phyloP scores from a whole-genome alignment of 1,140 invertebrate genomes.

The Drosophila saltans region DNA sequence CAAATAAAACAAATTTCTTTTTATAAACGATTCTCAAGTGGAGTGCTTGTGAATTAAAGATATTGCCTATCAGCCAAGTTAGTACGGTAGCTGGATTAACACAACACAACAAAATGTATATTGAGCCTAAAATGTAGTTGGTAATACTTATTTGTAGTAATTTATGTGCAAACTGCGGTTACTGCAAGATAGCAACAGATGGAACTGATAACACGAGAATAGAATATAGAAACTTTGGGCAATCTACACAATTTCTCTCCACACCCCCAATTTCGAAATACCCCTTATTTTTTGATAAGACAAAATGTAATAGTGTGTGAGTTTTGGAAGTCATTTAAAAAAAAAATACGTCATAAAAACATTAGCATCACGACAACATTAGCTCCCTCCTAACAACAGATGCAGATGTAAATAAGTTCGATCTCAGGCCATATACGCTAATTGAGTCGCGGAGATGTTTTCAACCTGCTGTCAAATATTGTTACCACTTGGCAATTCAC shows the following conservation, averaged over 20 bases:
- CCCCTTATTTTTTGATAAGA: not conserved
- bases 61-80: not conserved
- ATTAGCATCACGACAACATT: constrained; percentile 12
- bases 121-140: not conserved
- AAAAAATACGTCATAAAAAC: not conserved
- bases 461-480: constrained; percentile 62
- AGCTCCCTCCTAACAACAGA: not conserved
- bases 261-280: not conserved
- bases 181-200: constrained; percentile 12
- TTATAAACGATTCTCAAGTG: not conserved
- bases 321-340: not conserved
- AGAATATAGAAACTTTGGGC: not conserved
- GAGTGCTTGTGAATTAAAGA: not conserved
- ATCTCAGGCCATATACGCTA: constrained; percentile 46
- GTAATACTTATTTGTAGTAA: not conserved
- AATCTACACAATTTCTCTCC: not conserved
- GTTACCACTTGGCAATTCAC: constrained; percentile 76
- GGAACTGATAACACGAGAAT: constrained; percentile 6
- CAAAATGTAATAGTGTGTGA: not conserved
- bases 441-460: constrained; percentile 67
- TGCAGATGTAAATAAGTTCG: constrained; percentile 62
- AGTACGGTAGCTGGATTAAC: not conserved
- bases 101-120: not conserved
- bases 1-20: not conserved
- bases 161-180: constrained; percentile 6